Percentiles rank a stretch among this genome's conserved stretches.
Evolutionary conservation across 2,797 vertebrate genomes (phyloP).

Genomic region (Petrocephalus sullivani): DNA sequence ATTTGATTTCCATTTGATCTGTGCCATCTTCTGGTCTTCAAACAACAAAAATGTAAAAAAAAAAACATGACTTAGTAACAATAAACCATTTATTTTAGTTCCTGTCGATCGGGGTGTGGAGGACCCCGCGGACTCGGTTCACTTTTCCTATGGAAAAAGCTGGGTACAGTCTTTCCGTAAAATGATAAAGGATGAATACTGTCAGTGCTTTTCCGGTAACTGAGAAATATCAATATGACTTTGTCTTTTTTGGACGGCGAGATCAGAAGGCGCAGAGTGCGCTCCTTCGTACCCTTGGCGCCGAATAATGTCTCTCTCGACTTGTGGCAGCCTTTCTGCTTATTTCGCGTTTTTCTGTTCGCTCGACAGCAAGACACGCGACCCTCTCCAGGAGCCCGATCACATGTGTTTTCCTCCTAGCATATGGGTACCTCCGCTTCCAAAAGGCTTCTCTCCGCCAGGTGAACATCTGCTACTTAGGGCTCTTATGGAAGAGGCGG

Average conservation of each 20-base stretch:
- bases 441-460: conserved; percentile 70
- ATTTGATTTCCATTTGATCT: not conserved
- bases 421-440: conserved; percentile 68
- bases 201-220: too few relatives aligned
- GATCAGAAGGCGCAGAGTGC: not conserved
- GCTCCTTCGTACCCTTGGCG: not conserved
- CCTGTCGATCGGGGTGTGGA: not conserved
- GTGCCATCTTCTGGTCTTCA: not conserved
- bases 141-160: not conserved
- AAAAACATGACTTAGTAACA: not conserved
- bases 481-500: conserved; percentile 68
- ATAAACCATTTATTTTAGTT: not conserved
- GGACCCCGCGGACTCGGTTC: not conserved
- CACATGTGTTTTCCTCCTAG: conserved; percentile 45
- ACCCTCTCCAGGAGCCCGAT: conserved; percentile 55
- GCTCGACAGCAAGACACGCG: conserved; percentile 51
- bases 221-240: not conserved
- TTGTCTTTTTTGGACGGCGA: not conserved
- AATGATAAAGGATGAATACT: not conserved
- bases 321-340: not conserved
- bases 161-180: not conserved
- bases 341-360: conserved; percentile 13
- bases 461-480: conserved; percentile 91
- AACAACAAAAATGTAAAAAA: not conserved
- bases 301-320: not conserved